These are phyloP conservation scores for Serrognathus titanus DNA, from an alignment of 2,888 invertebrate species.

Conservation along the genomic window DNA sequence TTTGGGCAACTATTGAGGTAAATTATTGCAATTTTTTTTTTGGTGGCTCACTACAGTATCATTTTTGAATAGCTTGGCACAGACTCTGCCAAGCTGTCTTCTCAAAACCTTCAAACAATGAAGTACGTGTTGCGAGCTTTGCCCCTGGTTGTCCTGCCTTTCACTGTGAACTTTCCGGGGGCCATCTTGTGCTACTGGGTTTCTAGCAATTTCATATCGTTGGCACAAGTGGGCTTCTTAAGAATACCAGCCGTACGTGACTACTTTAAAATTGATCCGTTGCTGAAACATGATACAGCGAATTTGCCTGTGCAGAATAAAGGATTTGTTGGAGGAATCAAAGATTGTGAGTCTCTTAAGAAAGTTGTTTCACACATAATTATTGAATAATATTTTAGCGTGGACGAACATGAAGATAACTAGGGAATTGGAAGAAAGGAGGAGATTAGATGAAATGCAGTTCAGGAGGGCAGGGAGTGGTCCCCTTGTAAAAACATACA, in stretches of 20 bases:
- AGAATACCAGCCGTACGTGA: constrained; percentile 70
- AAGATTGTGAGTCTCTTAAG: constrained; percentile 62
- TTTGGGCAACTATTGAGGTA: constrained; percentile 78
- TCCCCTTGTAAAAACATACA: constrained; percentile 82
- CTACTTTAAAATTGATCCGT: constrained; percentile 71
- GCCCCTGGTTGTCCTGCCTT: constrained; percentile 77
- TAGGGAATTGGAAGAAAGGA: constrained; percentile 72
- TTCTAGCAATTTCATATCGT: constrained; percentile 79
- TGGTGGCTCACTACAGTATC: background rate
- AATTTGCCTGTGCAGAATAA: constrained; percentile 66
- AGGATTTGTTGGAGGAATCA: constrained; percentile 73
- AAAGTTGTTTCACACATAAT: background rate
- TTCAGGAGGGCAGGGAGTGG: constrained; percentile 84
- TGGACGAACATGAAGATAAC: constrained; percentile 80
- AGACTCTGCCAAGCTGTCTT: constrained; percentile 66
- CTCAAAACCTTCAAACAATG: constrained; percentile 67
- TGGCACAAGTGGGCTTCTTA: constrained; percentile 75
- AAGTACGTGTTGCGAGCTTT: constrained; percentile 72
- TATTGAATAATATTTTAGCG: constrained; percentile 51
- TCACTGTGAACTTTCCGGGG: constrained; percentile 83
- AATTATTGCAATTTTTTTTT: constrained; percentile 6
- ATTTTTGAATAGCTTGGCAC: constrained; percentile 60
- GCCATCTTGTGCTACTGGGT: constrained; percentile 90
- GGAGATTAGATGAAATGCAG: constrained; percentile 69
- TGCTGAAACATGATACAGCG: constrained; percentile 56